phyloP scores from a whole-genome alignment of 2,888 invertebrate species.

The Acronicta alni region DNA sequence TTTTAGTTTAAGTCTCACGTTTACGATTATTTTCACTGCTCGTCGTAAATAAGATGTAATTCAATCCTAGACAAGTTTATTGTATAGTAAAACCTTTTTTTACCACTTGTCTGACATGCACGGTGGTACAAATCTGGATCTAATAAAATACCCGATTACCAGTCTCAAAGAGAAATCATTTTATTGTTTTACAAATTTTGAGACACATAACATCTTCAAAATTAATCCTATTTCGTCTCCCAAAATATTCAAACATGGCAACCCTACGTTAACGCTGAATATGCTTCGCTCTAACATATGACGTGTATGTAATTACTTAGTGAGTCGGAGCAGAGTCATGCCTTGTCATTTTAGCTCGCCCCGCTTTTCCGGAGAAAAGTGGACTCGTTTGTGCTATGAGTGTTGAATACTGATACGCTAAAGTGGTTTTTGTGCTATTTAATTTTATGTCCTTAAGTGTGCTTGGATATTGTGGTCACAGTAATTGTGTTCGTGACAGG shows the following conservation, averaged over 20 bases:
- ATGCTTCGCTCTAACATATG: slow-evolving; percentile 73
- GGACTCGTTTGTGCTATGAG: slow-evolving; percentile 67
- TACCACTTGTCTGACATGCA: background rate
- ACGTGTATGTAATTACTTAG: slow-evolving; percentile 87
- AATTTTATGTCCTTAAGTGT: slow-evolving; percentile 53
- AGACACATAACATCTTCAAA: background rate
- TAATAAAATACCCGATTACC: background rate
- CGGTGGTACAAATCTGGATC: too few species aligned
- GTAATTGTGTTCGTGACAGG: slow-evolving; percentile 26
- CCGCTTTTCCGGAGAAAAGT: slow-evolving; percentile 58
- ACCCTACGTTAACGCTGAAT: slow-evolving; percentile 60
- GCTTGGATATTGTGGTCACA: slow-evolving; percentile 35
- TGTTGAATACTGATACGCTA: slow-evolving; percentile 64
- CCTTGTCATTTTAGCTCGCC: slow-evolving; percentile 82
- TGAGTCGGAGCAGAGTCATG: slow-evolving; percentile 81
- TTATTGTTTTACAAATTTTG: too few species aligned
- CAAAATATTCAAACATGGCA: slow-evolving; percentile 43
- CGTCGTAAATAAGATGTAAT: slow-evolving; percentile 37
- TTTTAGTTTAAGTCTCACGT: slow-evolving; percentile 19
- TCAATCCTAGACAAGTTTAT: slow-evolving; percentile 41
- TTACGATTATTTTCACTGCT: slow-evolving; percentile 33
- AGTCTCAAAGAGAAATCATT: too few species aligned
- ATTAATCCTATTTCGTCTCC: slow-evolving; percentile 20
- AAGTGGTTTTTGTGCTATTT: slow-evolving; percentile 59
- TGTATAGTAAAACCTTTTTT: slow-evolving; percentile 24